These are phyloP conservation scores for Selenia dentaria DNA, from an alignment of 2,888 invertebrate species.

Conservation along the genomic window DNA sequence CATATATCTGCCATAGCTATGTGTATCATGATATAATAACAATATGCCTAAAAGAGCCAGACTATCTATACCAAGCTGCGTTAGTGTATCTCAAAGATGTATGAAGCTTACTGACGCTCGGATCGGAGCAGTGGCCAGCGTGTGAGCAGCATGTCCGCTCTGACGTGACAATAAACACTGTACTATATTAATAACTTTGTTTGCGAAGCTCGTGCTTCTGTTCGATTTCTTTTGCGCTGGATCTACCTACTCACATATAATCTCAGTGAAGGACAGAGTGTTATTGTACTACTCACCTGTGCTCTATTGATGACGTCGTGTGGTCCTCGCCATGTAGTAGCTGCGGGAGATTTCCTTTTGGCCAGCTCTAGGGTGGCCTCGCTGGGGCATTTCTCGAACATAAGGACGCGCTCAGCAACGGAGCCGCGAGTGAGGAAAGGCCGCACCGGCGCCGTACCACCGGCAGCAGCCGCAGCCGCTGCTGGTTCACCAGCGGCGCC, in stretches of 20 bases:
- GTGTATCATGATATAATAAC: constrained; percentile 49
- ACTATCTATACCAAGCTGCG: not conserved
- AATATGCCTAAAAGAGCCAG: constrained; percentile 25
- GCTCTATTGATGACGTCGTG: constrained; percentile 82
- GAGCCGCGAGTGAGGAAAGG: constrained; percentile 95
- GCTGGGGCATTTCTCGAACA: constrained; percentile 95
- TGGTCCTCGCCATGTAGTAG: constrained; percentile 83
- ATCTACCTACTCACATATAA: constrained; percentile 1
- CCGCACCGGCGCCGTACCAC: constrained; percentile 86
- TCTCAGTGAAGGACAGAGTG: too few relatives aligned
- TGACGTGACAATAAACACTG: too few relatives aligned
- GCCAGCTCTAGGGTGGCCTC: constrained; percentile 87
- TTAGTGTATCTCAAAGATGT: too few relatives aligned
- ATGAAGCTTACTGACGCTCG: constrained; percentile 1
- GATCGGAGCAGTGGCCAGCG: constrained; percentile 16
- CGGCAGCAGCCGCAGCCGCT: constrained; percentile 76
- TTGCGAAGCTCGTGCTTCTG: constrained; percentile 29
- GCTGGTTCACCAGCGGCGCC: constrained; percentile 59
- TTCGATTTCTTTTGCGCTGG: constrained; percentile 20
- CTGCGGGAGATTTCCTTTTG: constrained; percentile 85
- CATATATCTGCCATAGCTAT: constrained; percentile 17
- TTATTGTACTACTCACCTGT: constrained; percentile 58
- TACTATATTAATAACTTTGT: constrained; percentile 27
- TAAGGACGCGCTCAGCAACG: constrained; percentile 94
- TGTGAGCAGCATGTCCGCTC: constrained; percentile 17